Base-by-base conservation (phyloP, 1,140 invertebrate species). In the Diabrotica undecimpunctata region DNA sequence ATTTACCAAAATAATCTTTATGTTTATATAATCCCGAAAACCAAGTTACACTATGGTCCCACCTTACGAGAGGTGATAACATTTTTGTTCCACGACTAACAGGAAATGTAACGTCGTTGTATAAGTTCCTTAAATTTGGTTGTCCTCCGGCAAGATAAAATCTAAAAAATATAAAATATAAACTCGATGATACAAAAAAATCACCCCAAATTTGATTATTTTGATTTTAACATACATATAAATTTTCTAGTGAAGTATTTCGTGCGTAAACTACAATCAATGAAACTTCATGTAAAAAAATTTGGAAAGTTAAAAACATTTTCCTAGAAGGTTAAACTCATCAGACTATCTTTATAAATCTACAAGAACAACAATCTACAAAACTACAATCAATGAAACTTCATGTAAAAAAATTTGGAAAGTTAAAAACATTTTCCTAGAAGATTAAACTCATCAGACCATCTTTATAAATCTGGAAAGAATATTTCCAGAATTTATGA, bases 21-120 rank as follows among this genome's bases (percentile, higher is more conserved):
- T 50, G 37, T 54, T 68, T 39, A 25, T 60, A 68, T 5, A 53
- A 39, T 87, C 81, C 77, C 80, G 77, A 6, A 74, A 69, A 9
- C 90, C 91, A 95, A 75, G 87, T 84, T 14, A 81, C 81, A 7
- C 86, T 85, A 80, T 99, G 96, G 80, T 99, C 95, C 96, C 96
- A 99, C 66, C 86, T 83, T 59, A 97, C 82, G 67, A 90, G 79
- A 0, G 94, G 88, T 54, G 87, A 88, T 54, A 97, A 83, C 86
- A 91, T 92, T 0, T 93, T 92, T 2, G 95, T 97, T 52, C 92
- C 90, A 58, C 87, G 83, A 9, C 93, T 84, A 14, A 97, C 95
- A 0, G 95, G 95, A 74, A 87, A 95, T 51, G 81, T 81, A 0
- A 94, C 86, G 2, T 86, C 80, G 38, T 87, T 84, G 77, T 94